Evolutionary conservation across 2,888 invertebrate genomes (phyloP).

Genomic region (Ectobius pallidus): DNA sequence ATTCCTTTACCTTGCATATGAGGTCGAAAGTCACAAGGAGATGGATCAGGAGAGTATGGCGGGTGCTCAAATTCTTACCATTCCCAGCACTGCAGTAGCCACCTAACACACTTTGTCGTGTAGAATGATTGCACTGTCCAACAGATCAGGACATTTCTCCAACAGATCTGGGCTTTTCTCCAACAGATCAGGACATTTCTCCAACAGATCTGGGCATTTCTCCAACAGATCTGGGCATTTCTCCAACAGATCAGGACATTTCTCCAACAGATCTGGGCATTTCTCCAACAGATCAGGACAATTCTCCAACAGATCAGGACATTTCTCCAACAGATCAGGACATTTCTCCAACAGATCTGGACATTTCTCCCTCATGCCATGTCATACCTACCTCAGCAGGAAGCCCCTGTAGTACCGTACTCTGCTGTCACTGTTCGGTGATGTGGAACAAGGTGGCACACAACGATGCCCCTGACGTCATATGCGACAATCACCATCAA

Average conservation of each 20-base stretch:
- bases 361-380: background rate
- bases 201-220: no score
- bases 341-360: background rate
- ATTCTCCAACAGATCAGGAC: background rate
- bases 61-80: background rate
- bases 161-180: no score
- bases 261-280: no score
- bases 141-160: no score
- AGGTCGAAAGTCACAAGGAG: conserved; percentile 48
- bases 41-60: conserved; percentile 45
- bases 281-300: no score
- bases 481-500: background rate
- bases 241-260: no score
- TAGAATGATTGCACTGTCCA: background rate
- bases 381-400: background rate
- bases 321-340: background rate
- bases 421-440: background rate
- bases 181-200: no score
- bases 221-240: no score
- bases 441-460: background rate
- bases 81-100: background rate
- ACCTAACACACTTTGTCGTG: background rate
- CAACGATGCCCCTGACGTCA: background rate
- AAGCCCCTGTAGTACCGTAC: conserved; percentile 2
- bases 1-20: conserved; percentile 4